Evolutionary conservation across 2,888 invertebrate species (phyloP).

Genomic region (Lycia hirtaria): DNA sequence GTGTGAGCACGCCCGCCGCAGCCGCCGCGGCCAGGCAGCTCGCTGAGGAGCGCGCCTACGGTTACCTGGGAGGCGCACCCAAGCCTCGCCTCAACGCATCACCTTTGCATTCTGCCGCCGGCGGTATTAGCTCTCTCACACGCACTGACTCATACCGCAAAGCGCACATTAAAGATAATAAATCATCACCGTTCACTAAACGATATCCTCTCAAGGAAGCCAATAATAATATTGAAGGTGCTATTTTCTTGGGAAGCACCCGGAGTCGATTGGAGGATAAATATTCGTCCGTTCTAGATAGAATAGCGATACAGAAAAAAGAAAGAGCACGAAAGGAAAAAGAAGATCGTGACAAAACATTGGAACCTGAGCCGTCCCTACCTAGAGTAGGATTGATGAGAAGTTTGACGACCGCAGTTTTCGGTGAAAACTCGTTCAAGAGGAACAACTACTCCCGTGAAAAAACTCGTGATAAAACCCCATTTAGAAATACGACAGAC

Average conservation of each 20-base stretch:
- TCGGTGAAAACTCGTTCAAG: slow-evolving; percentile 87
- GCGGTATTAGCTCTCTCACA: slow-evolving; percentile 68
- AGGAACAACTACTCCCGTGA: slow-evolving; percentile 85
- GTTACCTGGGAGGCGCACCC: slow-evolving; percentile 69
- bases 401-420: slow-evolving; percentile 90
- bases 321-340: slow-evolving; percentile 79
- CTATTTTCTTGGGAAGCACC: slow-evolving; percentile 81
- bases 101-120: slow-evolving; percentile 71
- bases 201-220: slow-evolving; percentile 78
- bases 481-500: slow-evolving; percentile 83
- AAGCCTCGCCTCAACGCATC: slow-evolving; percentile 74
- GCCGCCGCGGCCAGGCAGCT: slow-evolving; percentile 64
- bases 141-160: slow-evolving; percentile 81
- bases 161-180: slow-evolving; percentile 75
- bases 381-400: slow-evolving; percentile 85
- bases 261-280: slow-evolving; percentile 91
- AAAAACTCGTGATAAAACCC: slow-evolving; percentile 87
- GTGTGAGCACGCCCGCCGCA: slow-evolving; percentile 49
- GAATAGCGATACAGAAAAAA: slow-evolving; percentile 86
- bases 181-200: slow-evolving; percentile 75
- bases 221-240: slow-evolving; percentile 75
- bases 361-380: slow-evolving; percentile 86
- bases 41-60: slow-evolving; percentile 72
- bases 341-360: slow-evolving; percentile 88
- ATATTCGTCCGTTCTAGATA: slow-evolving; percentile 90